phyloP scores from a whole-genome alignment of 2,888 invertebrate genomes.

The Dynastes hyllus region DNA sequence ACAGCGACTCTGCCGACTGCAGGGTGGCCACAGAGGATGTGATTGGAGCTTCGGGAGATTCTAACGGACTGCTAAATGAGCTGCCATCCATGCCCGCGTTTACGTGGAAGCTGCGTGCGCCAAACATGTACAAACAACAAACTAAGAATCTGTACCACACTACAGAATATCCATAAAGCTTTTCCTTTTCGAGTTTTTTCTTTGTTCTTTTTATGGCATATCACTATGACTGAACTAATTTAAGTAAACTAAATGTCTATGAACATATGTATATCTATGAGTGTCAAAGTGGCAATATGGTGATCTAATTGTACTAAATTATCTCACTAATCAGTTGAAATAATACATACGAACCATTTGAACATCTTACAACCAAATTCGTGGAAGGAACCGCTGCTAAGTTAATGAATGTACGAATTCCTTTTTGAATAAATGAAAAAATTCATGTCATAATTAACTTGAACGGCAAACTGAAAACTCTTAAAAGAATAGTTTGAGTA shows the following conservation, averaged over 20 bases:
- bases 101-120: conserved; percentile 81
- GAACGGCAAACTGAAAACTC: no score
- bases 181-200: conserved; percentile 17
- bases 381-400: no score
- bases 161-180: conserved; percentile 62
- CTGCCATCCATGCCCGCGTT: conserved; percentile 87
- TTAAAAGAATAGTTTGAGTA: no score
- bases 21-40: conserved; percentile 80
- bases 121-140: conserved; percentile 49
- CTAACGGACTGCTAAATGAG: conserved; percentile 87
- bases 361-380: no score
- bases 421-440: no score
- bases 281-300: no score
- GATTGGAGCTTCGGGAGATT: conserved; percentile 84
- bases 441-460: no score
- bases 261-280: no score
- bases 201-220: background rate
- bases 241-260: background rate
- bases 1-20: conserved; percentile 78
- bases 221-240: conserved; percentile 8
- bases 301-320: no score
- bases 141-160: conserved; percentile 60
- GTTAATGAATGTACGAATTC: no score
- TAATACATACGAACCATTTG: no score
- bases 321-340: no score